These are phyloP conservation scores for Anoura caudifer DNA, from an alignment of 2,113 vertebrate genomes.

Conservation along the genomic window DNA sequence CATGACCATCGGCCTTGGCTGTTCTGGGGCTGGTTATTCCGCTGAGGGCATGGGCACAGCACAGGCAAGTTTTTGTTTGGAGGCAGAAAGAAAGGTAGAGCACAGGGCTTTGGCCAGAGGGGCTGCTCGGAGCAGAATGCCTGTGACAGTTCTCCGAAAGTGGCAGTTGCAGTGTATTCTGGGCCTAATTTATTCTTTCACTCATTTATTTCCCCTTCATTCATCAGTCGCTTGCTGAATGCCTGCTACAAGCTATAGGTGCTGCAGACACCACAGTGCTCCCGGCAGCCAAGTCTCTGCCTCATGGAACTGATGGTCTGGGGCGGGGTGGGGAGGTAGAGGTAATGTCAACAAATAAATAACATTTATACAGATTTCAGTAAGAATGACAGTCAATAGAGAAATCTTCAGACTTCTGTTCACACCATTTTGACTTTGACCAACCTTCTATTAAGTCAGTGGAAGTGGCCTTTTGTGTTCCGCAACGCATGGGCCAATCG, in stretches of 20 bases:
- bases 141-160: not conserved
- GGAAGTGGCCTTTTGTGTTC: not conserved
- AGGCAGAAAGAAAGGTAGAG: not conserved
- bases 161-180: not conserved
- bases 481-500: not conserved
- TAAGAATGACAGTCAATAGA: not conserved
- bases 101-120: not conserved
- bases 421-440: not conserved
- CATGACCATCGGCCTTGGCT: not conserved
- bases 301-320: not conserved
- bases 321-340: not conserved
- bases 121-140: not conserved
- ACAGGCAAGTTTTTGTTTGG: not conserved
- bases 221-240: not conserved
- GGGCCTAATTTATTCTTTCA: not conserved
- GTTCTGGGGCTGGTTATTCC: not conserved
- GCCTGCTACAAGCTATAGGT: not conserved
- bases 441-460: not conserved
- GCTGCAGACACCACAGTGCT: not conserved
- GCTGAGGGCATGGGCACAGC: not conserved
- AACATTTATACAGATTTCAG: not conserved
- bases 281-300: not conserved
- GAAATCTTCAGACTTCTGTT: not conserved
- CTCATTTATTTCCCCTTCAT: not conserved
- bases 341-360: not conserved